Evolutionary conservation across 2,113 vertebrate species (phyloP).

Genomic region (Alethe castanea): DNA sequence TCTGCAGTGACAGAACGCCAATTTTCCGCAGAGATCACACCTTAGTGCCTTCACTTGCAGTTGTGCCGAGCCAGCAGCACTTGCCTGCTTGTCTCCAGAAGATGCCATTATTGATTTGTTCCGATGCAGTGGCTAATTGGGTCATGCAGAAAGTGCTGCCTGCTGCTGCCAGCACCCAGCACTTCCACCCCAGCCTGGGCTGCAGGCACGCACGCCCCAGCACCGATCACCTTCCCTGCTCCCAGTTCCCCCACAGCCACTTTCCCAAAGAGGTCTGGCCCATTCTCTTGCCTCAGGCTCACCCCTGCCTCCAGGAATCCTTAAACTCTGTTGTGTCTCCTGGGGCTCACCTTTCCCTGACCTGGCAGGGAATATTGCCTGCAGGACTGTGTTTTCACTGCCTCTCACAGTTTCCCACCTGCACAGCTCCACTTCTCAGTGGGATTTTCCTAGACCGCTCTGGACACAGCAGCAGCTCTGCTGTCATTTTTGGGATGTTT

Average conservation of each 20-base stretch:
- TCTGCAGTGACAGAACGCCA: neutral
- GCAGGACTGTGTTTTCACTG: accelerated
- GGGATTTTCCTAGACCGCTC: neutral
- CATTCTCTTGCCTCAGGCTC: neutral
- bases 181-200: neutral
- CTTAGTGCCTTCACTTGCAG: neutral
- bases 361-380: neutral
- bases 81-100: conserved; percentile 29
- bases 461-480: neutral
- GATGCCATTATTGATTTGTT: conserved; percentile 58
- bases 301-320: neutral
- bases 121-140: conserved; percentile 58
- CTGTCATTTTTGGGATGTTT: neutral
- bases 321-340: neutral
- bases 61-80: conserved; percentile 10
- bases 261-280: neutral
- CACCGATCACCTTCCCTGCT: accelerated
- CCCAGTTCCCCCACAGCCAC: neutral
- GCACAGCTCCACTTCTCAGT: neutral
- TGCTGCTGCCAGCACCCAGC: neutral
- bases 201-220: accelerated
- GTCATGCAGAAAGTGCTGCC: conserved; percentile 47
- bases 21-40: neutral
- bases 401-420: neutral
- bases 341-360: neutral